Percentiles rank a stretch among this genome's conserved stretches.
phyloP scores from a whole-genome alignment of 2,888 invertebrate genomes.

The Geotrupes spiniger region DNA sequence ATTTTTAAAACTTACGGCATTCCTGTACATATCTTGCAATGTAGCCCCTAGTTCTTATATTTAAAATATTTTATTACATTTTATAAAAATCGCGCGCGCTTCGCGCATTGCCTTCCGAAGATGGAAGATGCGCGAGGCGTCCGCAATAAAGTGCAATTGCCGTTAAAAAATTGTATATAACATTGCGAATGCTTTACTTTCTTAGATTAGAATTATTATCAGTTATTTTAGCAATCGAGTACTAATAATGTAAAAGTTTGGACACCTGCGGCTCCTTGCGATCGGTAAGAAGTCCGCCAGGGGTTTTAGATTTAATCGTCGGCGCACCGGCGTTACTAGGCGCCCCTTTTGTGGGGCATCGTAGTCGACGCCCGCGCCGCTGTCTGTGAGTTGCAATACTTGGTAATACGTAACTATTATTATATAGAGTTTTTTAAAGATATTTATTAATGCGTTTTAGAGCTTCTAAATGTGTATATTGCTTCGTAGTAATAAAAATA shows the following conservation, averaged over 20 bases:
- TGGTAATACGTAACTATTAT: constrained; percentile 17
- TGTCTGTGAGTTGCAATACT: constrained; percentile 13
- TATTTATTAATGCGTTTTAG: constrained; percentile 20
- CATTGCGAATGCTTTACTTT: no score
- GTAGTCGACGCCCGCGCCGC: background rate
- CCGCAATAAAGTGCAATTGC: no score
- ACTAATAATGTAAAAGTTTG: background rate
- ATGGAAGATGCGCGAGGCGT: no score
- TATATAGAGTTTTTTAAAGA: constrained; percentile 7
- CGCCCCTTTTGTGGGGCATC: background rate
- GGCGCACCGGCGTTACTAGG: no score
- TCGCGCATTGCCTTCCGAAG: no score
- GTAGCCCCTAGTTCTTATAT: no score
- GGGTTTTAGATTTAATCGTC: background rate
- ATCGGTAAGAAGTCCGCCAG: background rate
- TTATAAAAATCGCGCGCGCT: no score
- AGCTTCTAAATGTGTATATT: constrained; percentile 20
- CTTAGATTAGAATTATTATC: background rate
- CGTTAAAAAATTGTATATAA: no score
- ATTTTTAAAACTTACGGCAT: background rate
- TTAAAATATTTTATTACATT: no score
- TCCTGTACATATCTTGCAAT: background rate
- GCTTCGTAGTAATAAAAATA: constrained; percentile 15
- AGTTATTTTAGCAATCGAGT: constrained; percentile 1
- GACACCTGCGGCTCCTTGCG: background rate